These are phyloP conservation scores for Bombylius major DNA, from an alignment of 2,888 invertebrate species.

Conservation along the genomic window DNA sequence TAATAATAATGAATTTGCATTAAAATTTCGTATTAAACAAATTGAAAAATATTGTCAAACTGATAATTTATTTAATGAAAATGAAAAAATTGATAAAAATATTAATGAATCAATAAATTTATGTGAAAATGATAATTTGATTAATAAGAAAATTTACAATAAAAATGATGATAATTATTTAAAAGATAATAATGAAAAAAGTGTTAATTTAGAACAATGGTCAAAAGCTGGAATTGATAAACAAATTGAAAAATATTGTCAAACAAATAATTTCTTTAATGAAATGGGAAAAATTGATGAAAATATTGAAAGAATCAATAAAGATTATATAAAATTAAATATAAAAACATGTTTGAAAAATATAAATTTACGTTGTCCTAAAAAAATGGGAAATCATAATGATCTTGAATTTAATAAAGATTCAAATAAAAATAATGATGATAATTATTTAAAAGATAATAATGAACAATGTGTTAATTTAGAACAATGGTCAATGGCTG, in stretches of 20 bases:
- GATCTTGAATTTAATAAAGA: neutral
- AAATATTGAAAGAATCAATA: constrained; percentile 2
- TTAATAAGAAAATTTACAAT: neutral
- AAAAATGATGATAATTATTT: constrained; percentile 1
- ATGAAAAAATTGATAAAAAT: neutral
- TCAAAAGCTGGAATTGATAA: constrained; percentile 24
- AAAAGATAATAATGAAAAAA: constrained; percentile 6
- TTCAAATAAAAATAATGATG: neutral
- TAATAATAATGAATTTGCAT: constrained; percentile 38
- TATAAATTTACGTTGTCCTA: too few relatives aligned
- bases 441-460: neutral
- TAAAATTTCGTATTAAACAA: constrained; percentile 55
- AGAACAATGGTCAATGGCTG: constrained; percentile 24
- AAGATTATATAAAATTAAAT: neutral
- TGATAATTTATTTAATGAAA: constrained; percentile 21
- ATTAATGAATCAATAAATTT: neutral
- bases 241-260: constrained; percentile 6
- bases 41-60: constrained; percentile 48
- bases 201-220: constrained; percentile 17
- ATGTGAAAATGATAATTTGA: neutral
- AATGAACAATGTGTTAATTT: constrained; percentile 1
- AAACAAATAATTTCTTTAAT: neutral
- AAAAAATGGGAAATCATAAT: neutral
- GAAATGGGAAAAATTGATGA: neutral
- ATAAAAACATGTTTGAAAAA: neutral